Base-by-base conservation (phyloP, 2,797 vertebrate genomes). In the Pampus argenteus region DNA sequence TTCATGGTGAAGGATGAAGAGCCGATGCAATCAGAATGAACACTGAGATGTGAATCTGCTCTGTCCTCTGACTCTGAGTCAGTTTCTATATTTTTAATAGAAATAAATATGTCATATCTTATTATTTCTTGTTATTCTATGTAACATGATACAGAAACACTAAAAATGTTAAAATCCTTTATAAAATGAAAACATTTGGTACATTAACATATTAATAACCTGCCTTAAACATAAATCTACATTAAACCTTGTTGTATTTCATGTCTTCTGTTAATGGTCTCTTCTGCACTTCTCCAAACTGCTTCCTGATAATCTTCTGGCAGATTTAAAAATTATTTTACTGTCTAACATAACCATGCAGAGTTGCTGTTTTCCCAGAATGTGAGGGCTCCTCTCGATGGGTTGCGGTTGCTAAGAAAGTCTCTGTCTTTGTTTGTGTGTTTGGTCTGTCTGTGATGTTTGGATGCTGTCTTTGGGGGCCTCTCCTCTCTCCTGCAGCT, bases 401-500 rank as follows among this genome's bases (percentile, higher is more conserved):
- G 80, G 74, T 58, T 86, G 67, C 66, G 52, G 82, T 89, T 82
- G 83, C 92, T 93, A 90, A 91, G 83, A 76, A 73, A 40, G 67
- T 91, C 49, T 91, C 65, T 89, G 56, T 91, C 31, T 88, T 15
- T 92, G 78, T 84, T 47, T 86, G 64, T 85, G 71, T 83, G 68
- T 88, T 64, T 74, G 83, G 60, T 89, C 49, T 86, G 61, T 89
- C 74, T 85, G 59, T 88, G 79, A 71, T 89, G 71, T 87, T 73
- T 88, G 88, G 80, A 83, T 88, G 81, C 79, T 88, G 87, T 88
- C 82, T 91, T 69, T 87, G 86, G 89, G 88, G 80, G 66, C 84
- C 66, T 88, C 63, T 92, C 78, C 74, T 93, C 78, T 92, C 70
- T 91, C 94, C 96, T 95, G 90, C 92, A 99, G 98, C 96, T 99